phyloP scores from a whole-genome alignment of 2,888 invertebrate genomes.

The Euproctis similis region DNA sequence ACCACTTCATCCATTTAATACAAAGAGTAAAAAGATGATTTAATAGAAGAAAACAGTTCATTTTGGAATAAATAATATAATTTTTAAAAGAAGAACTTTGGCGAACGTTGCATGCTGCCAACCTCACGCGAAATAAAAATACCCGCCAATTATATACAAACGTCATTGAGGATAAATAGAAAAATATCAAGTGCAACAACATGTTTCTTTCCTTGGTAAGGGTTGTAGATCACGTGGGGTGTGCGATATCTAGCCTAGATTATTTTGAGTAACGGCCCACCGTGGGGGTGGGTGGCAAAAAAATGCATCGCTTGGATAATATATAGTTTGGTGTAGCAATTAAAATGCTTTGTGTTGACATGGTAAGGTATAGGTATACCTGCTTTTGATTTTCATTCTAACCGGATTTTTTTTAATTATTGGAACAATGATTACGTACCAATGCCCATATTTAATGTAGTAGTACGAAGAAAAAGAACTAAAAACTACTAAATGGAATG shows the following conservation, averaged over 20 bases:
- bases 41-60: no score
- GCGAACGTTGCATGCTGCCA: constrained; percentile 23
- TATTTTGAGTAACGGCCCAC: constrained; percentile 67
- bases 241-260: constrained; percentile 67
- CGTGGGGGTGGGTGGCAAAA: constrained; percentile 33
- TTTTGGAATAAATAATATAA: no score
- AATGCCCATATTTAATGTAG: background rate
- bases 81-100: no score
- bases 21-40: no score
- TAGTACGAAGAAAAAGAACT: background rate
- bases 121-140: constrained; percentile 39
- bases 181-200: constrained; percentile 37
- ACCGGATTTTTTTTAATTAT: constrained; percentile 3
- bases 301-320: constrained; percentile 58
- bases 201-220: constrained; percentile 50
- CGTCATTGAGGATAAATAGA: constrained; percentile 53
- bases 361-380: constrained; percentile 9
- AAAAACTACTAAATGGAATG: background rate
- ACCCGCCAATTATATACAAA: constrained; percentile 31
- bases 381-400: constrained; percentile 9
- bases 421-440: background rate
- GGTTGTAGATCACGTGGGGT: constrained; percentile 54
- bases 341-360: constrained; percentile 48
- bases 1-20: no score
- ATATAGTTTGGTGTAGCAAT: constrained; percentile 65